Base-by-base conservation (phyloP, 2,797 vertebrate genomes). In the Capromys pilorides region DNA sequence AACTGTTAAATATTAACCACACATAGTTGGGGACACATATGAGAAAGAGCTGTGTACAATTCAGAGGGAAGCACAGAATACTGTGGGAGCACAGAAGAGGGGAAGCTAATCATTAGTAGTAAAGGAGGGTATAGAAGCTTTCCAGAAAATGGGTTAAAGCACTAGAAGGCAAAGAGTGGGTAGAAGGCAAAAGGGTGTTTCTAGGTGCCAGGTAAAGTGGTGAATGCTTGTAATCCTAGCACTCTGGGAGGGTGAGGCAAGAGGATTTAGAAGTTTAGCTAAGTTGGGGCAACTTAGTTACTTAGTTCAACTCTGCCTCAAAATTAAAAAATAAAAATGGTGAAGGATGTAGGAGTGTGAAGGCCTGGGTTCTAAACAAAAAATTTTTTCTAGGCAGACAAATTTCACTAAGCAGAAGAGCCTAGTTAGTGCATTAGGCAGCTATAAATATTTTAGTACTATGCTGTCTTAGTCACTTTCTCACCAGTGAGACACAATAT, bases 341-440 rank as follows among this genome's bases (percentile, higher is more conserved):
- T 31, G n/a, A n/a, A 26, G 49, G 16, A 54, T 79, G 31, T 79
- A 54, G 6, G 16, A 51, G 6, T 78, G 45, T 78, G 45, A 78
- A 49, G 26, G 45, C 18, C 28, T 78, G 45, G 75, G 7, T 78
- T 78, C 54, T 57, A 57, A 57, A 57, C 11, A 73, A 41, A 71
- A 73, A 22, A 26, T 24, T 75, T 41, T 36, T 62, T 79, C 45
- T 64, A 77, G 75, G 45, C 26, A 84, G 39, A 75, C 36, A 94
- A 57, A 80, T 31, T 62, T 81, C 21, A 84, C 39, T 31, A 90
- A 75, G 78, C 45, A 93, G n/a, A 89, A 83, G 39, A 94, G n/a
- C 33, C 31, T 61, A 4, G 5, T 49, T 57, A 57, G 26, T 84
- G 78, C 71, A 57, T 71, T 88, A 80, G 84, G 66, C 73, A 77